These are phyloP conservation scores for Poeciliopsis retropinna DNA, from an alignment of 2,113 vertebrate genomes.

Conservation along the genomic window DNA sequence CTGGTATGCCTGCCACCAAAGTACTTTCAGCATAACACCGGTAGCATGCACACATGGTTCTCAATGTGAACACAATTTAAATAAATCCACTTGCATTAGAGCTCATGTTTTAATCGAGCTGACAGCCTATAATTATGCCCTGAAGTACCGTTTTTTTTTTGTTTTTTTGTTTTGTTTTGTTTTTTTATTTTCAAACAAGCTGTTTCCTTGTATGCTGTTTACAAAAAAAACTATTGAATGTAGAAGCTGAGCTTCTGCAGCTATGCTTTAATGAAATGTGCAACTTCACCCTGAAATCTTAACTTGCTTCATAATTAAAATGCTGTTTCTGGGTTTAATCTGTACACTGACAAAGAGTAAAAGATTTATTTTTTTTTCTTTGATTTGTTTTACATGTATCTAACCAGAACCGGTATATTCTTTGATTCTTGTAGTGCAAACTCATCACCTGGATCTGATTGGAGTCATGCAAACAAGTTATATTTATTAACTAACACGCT, in stretches of 20 bases:
- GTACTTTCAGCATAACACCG: slow-evolving; percentile 1
- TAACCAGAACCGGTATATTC: not conserved
- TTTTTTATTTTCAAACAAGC: not conserved
- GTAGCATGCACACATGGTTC: not conserved
- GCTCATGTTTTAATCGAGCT: not conserved
- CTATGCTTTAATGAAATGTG: not conserved
- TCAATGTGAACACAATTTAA: not conserved
- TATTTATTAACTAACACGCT: slow-evolving; percentile 32
- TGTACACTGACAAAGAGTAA: not conserved
- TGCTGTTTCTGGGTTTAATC: not conserved
- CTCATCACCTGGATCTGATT: slow-evolving; percentile 27
- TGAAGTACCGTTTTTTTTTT: too few species aligned
- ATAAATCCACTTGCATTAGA: not conserved
- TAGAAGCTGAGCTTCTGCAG: not conserved
- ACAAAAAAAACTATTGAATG: not conserved
- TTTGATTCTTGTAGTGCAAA: not conserved
- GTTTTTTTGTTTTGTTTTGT: too few species aligned
- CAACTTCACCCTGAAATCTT: not conserved
- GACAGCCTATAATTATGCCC: not conserved
- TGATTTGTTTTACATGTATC: not conserved
- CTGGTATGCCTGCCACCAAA: slow-evolving; percentile 20
- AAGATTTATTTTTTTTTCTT: not conserved
- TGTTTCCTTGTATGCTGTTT: not conserved
- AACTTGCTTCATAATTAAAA: not conserved
- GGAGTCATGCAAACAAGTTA: slow-evolving; percentile 5